Percentiles rank a stretch among this genome's conserved stretches.
Evolutionary conservation across 2,113 vertebrate species (phyloP).

Genomic region (Natator depressus): DNA sequence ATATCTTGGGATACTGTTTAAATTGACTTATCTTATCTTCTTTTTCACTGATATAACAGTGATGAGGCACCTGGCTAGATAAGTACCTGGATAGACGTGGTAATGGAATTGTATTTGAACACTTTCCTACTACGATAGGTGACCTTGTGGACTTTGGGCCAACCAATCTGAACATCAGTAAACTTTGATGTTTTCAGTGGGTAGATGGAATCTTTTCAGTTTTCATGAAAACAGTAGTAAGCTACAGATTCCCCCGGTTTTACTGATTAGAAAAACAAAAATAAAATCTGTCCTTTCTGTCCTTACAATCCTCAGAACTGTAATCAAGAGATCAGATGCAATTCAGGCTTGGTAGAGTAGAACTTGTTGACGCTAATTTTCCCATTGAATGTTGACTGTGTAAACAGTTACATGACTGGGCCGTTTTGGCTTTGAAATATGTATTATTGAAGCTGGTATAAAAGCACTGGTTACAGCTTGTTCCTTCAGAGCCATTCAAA

Average conservation of each 20-base stretch:
- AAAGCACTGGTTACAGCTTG: constrained; percentile 30
- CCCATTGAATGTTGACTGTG: constrained; percentile 61
- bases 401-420: constrained; percentile 54
- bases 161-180: background rate
- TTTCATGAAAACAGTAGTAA: background rate
- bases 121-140: fast-evolving
- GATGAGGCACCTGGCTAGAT: background rate
- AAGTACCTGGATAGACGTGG: background rate
- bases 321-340: constrained; percentile 59
- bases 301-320: constrained; percentile 40
- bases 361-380: constrained; percentile 51
- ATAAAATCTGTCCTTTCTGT: constrained; percentile 45
- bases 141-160: fast-evolving
- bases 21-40: background rate
- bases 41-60: background rate
- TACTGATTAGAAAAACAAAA: background rate
- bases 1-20: background rate
- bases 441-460: constrained; percentile 45
- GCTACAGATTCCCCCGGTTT: background rate
- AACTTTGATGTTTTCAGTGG: background rate
- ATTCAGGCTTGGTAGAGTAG: constrained; percentile 4
- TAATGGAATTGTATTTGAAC: fast-evolving
- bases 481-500: constrained; percentile 59
- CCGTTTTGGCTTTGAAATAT: constrained; percentile 45
- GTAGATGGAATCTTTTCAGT: background rate